Conservation (phyloP, 2,797 vertebrate genomes). For the Xyrichtys novacula region DNA sequence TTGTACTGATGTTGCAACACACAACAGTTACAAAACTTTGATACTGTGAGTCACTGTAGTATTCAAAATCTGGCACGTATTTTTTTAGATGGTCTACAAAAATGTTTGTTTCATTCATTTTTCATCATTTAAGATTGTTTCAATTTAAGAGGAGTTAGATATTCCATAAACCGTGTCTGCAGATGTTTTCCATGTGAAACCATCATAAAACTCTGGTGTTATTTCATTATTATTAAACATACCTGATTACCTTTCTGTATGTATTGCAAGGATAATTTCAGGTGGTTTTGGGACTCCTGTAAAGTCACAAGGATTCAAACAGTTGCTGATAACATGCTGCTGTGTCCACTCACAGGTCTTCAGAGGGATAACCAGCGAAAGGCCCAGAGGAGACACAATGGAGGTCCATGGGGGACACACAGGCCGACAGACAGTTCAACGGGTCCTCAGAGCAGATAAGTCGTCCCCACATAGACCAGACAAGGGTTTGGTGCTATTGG, state of each 20-base stretch:
- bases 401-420: slow-evolving; percentile 55
- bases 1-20: neutral
- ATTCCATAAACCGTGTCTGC: neutral
- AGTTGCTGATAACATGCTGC: slow-evolving; percentile 44
- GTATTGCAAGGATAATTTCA: neutral
- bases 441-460: slow-evolving; percentile 72
- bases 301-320: slow-evolving; percentile 46
- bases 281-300: slow-evolving; percentile 18
- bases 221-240: neutral
- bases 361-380: slow-evolving; percentile 22
- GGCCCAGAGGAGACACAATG: slow-evolving; percentile 46
- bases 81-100: neutral
- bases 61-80: neutral
- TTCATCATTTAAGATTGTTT: no score
- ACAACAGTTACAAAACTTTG: neutral
- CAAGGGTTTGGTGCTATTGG: slow-evolving; percentile 66
- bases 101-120: neutral
- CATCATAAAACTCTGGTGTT: neutral
- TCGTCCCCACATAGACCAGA: slow-evolving; percentile 57
- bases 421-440: slow-evolving; percentile 68
- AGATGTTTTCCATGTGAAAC: slow-evolving; percentile 8
- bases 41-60: neutral
- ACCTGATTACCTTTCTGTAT: neutral
- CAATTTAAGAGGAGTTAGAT: no score
- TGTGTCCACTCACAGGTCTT: slow-evolving; percentile 42